phyloP scores from a whole-genome alignment of 2,888 invertebrate genomes.

The Piscicola geometra region DNA sequence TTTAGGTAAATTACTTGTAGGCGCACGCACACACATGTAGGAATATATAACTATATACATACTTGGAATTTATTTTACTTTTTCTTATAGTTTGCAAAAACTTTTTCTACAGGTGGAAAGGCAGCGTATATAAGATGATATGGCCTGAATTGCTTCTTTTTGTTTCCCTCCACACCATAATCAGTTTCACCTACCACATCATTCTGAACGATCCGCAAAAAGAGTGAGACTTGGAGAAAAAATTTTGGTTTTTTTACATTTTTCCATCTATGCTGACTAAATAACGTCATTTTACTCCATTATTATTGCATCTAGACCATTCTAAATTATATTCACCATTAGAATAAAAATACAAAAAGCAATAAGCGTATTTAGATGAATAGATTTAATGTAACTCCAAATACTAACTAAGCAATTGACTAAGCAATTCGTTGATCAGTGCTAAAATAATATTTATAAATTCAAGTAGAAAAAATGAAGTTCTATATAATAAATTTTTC shows the following conservation, averaged over 20 bases:
- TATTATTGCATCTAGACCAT: too few relatives aligned
- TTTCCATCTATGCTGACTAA: not conserved
- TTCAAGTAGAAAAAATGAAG: too few relatives aligned
- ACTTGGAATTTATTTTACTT: too few relatives aligned
- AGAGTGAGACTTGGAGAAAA: conserved; percentile 60
- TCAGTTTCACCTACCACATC: conserved; percentile 74
- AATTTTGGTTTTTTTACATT: not conserved
- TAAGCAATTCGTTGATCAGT: too few relatives aligned
- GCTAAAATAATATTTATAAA: too few relatives aligned
- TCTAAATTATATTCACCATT: too few relatives aligned
- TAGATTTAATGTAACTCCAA: too few relatives aligned
- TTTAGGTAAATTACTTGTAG: not conserved
- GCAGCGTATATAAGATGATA: conserved; percentile 87
- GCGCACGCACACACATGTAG: not conserved
- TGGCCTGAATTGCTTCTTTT: conserved; percentile 82
- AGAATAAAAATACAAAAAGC: too few relatives aligned
- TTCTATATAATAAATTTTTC: too few relatives aligned
- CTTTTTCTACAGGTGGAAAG: conserved; percentile 72
- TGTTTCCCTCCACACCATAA: conserved; percentile 70
- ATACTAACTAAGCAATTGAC: too few relatives aligned
- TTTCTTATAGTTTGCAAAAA: not conserved
- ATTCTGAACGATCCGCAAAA: conserved; percentile 66
- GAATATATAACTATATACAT: not conserved
- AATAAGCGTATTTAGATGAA: too few relatives aligned
- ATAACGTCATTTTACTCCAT: too few relatives aligned